phyloP scores from a whole-genome alignment of 1,140 invertebrate genomes.

The Cherax quadricarinatus region DNA sequence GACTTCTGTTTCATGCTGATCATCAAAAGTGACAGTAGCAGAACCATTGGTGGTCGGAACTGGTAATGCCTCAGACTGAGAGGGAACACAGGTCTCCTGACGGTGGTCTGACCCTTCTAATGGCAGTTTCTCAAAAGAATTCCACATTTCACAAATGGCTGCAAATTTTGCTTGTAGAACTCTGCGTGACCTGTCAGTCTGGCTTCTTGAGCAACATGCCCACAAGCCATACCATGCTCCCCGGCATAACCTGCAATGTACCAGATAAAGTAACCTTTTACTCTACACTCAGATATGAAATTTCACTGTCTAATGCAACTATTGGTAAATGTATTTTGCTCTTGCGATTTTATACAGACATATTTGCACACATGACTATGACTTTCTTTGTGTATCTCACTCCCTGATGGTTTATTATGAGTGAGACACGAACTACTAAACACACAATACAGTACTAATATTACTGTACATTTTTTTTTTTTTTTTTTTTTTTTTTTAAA shows the following conservation, averaged over 20 bases:
- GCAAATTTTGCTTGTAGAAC: neutral
- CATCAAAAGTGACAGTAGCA: neutral
- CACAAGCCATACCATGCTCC: neutral
- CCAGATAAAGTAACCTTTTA: neutral
- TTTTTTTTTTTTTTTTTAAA: too few species aligned
- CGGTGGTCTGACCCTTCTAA: neutral
- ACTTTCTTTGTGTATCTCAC: too few species aligned
- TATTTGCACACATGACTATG: too few species aligned
- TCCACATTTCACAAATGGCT: neutral
- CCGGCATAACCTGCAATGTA: neutral
- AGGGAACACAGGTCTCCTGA: neutral
- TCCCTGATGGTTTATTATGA: too few species aligned
- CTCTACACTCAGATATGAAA: neutral
- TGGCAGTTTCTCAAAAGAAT: neutral
- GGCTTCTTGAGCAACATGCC: neutral
- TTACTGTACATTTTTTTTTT: too few species aligned
- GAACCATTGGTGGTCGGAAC: neutral
- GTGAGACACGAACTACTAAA: too few species aligned
- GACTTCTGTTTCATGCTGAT: neutral
- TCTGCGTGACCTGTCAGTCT: neutral
- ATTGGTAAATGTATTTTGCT: too few species aligned
- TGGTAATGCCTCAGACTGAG: neutral
- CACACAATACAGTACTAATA: too few species aligned
- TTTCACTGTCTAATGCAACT: neutral
- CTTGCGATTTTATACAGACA: too few species aligned